phyloP scores from a whole-genome alignment of 2,888 invertebrate genomes.

The Rhorus exstirpatorius region DNA sequence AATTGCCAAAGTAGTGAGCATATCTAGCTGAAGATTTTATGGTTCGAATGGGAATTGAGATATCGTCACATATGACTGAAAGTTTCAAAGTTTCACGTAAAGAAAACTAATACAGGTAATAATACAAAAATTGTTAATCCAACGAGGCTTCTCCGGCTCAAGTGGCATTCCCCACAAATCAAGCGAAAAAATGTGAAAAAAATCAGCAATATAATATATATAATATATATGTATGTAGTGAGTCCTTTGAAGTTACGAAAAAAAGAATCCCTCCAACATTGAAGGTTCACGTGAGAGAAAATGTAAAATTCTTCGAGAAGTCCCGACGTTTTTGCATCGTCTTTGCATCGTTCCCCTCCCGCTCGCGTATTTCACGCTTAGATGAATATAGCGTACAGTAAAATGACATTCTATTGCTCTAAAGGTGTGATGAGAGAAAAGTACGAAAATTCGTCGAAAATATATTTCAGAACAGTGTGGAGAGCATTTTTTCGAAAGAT shows the following conservation, averaged over 20 bases:
- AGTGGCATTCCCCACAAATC: background rate
- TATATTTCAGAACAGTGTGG: too few relatives aligned
- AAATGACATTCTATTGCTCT: background rate
- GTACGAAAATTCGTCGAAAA: too few relatives aligned
- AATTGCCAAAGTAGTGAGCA: background rate
- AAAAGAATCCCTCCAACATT: too few relatives aligned
- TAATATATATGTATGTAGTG: too few relatives aligned
- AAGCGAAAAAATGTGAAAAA: too few relatives aligned
- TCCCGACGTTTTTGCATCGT: too few relatives aligned
- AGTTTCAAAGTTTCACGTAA: too few relatives aligned
- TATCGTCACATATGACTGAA: background rate
- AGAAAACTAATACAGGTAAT: background rate
- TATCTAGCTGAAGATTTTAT: background rate
- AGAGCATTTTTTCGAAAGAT: background rate
- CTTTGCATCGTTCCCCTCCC: conserved; percentile 26
- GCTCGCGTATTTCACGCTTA: conserved; percentile 8
- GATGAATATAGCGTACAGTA: conserved; percentile 26
- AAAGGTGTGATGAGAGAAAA: too few relatives aligned
- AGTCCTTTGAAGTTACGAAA: too few relatives aligned
- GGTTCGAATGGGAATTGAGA: background rate
- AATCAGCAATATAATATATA: too few relatives aligned
- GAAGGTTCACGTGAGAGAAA: too few relatives aligned
- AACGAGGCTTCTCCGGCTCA: background rate
- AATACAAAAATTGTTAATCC: background rate
- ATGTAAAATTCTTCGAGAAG: too few relatives aligned